Evolutionary conservation across 37 sponge, comb jelly and placozoan species (phyloP).

Genomic region (Ianthella basta): DNA sequence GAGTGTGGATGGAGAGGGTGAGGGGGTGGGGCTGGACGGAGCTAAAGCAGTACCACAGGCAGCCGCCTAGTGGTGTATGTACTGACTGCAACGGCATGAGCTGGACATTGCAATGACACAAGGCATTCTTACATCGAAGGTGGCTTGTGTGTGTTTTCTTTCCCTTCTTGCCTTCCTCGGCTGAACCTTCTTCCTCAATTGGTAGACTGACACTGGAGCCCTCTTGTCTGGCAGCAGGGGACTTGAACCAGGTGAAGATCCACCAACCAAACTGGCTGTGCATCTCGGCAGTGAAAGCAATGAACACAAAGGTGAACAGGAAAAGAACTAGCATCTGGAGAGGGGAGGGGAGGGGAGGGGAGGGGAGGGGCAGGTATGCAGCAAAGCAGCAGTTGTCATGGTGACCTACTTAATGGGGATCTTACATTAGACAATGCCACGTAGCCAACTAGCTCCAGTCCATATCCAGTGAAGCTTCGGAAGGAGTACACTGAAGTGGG

Average conservation of each 20-base stretch:
- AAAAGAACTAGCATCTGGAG: not conserved
- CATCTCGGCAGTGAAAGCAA: not conserved
- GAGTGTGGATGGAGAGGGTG: not conserved
- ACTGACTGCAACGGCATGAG: too few species aligned
- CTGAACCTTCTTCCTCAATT: not conserved
- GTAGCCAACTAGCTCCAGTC: too few species aligned
- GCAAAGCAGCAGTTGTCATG: too few species aligned
- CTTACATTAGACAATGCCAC: too few species aligned
- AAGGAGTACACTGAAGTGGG: too few species aligned
- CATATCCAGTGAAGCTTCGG: too few species aligned
- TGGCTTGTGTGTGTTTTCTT: constrained; percentile 5
- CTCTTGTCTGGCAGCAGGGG: too few species aligned
- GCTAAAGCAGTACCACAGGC: too few species aligned
- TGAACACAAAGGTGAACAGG: constrained; percentile 5
- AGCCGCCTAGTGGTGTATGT: too few species aligned
- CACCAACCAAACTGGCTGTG: constrained; percentile 23
- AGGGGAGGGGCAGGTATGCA: not conserved
- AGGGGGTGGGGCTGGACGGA: not conserved
- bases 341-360: not conserved
- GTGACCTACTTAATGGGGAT: too few species aligned
- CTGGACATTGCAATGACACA: not conserved
- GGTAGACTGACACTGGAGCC: too few species aligned
- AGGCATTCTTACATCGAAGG: not conserved
- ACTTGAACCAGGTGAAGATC: constrained; percentile 28
- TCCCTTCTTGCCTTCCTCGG: not conserved